Percentiles rank a stretch among this genome's conserved stretches.
These are phyloP conservation scores for Erethizon dorsatum DNA, from an alignment of 2,797 vertebrate species.

Conservation along the genomic window DNA sequence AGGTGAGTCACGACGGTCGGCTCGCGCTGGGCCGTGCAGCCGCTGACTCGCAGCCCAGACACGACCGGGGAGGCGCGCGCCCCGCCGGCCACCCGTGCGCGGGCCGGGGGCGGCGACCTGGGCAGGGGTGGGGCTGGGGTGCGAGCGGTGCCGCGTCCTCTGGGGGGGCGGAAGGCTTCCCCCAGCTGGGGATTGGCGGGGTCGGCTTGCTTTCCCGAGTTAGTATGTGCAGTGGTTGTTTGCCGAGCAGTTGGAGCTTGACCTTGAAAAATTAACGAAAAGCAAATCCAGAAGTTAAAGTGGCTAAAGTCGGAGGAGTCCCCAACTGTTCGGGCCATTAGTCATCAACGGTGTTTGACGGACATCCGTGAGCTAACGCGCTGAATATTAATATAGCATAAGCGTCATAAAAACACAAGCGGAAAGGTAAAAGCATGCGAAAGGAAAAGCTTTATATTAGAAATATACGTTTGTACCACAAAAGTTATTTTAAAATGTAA, in stretches of 20 bases:
- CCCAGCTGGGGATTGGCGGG: fast-evolving
- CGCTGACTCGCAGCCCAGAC: neutral
- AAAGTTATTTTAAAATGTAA: neutral
- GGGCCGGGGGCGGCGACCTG: neutral
- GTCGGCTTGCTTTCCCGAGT: neutral
- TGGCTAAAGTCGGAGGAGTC: neutral
- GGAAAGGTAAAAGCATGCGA: neutral
- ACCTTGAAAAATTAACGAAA: neutral
- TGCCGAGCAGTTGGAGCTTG: neutral
- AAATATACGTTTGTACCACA: neutral
- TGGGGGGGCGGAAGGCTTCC: neutral
- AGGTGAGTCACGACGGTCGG: neutral
- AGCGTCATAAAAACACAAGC: neutral
- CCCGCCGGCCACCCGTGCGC: neutral
- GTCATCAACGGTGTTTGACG: neutral
- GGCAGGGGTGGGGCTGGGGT: no score
- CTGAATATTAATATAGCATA: neutral
- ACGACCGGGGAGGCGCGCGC: neutral
- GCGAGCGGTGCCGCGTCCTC: fast-evolving
- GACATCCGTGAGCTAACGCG: no score
- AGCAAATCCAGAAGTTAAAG: neutral
- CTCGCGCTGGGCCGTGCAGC: neutral
- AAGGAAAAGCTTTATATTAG: neutral
- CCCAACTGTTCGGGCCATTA: neutral
- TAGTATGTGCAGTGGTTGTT: neutral